A percentile compares a stretch with the other conserved stretches of the same genome.
phyloP scores from a whole-genome alignment of 1,140 invertebrate genomes.

The Maniola jurtina region DNA sequence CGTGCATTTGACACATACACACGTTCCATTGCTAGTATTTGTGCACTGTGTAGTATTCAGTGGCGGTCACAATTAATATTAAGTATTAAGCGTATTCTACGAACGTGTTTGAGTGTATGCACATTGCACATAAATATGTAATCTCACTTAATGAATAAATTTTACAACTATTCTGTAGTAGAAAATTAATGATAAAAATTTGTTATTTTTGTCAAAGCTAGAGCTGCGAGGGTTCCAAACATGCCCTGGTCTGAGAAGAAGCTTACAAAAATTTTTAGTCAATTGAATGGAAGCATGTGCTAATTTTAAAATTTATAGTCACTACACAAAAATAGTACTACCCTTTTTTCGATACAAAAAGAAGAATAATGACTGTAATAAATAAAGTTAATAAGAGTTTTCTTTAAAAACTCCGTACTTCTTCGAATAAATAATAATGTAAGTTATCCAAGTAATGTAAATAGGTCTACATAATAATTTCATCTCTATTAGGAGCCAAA shows the following conservation, averaged over 20 bases:
- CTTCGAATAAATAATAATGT: not conserved
- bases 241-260: not conserved
- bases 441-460: not conserved
- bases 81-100: slow-evolving; percentile 21
- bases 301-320: no score
- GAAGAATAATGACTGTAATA: no score
- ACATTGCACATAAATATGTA: slow-evolving; percentile 11
- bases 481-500: not conserved
- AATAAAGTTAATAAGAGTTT: no score
- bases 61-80: slow-evolving; percentile 32
- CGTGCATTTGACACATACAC: slow-evolving; percentile 16
- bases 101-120: slow-evolving; percentile 22
- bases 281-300: no score
- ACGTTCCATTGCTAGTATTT: slow-evolving; percentile 14
- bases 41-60: slow-evolving; percentile 29
- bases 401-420: not conserved
- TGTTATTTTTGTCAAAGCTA: no score
- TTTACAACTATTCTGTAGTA: no score
- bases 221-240: no score
- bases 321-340: no score
- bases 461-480: not conserved
- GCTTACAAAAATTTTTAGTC: no score
- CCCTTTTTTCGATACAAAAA: no score
- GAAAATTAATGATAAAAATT: no score
- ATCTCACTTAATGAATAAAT: slow-evolving; percentile 10